Evolutionary conservation across 2,113 vertebrate species (phyloP).

Genomic region (Rhineura floridana): DNA sequence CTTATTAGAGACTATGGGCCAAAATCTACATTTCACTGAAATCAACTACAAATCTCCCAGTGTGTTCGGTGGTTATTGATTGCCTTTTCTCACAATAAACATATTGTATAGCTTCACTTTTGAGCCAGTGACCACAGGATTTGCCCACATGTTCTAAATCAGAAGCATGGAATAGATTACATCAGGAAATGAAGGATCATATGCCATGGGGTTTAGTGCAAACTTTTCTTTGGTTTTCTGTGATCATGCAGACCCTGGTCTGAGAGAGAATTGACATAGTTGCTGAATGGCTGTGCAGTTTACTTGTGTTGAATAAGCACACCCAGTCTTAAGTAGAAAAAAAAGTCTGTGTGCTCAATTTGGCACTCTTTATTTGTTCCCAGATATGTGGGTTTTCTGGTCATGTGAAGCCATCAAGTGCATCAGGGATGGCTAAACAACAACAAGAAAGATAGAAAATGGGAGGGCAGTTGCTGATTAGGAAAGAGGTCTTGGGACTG

Average conservation of each 20-base stretch:
- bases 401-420: background rate
- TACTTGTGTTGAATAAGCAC: too few relatives aligned
- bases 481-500: too few relatives aligned
- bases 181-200: background rate
- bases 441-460: background rate
- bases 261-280: background rate
- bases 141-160: background rate
- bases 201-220: background rate
- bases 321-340: background rate
- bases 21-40: background rate
- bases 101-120: background rate
- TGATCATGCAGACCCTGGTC: background rate
- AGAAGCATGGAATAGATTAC: background rate
- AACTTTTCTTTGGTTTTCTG: background rate
- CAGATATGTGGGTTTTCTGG: background rate
- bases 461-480: too few relatives aligned
- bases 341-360: background rate
- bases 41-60: background rate
- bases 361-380: background rate
- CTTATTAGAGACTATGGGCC: slow-evolving; percentile 30
- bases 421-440: background rate
- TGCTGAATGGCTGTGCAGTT: too few relatives aligned
- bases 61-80: background rate
- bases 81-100: background rate
- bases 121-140: background rate